These are phyloP conservation scores for Madoqua kirkii DNA, from an alignment of 2,113 vertebrate species.

Conservation along the genomic window DNA sequence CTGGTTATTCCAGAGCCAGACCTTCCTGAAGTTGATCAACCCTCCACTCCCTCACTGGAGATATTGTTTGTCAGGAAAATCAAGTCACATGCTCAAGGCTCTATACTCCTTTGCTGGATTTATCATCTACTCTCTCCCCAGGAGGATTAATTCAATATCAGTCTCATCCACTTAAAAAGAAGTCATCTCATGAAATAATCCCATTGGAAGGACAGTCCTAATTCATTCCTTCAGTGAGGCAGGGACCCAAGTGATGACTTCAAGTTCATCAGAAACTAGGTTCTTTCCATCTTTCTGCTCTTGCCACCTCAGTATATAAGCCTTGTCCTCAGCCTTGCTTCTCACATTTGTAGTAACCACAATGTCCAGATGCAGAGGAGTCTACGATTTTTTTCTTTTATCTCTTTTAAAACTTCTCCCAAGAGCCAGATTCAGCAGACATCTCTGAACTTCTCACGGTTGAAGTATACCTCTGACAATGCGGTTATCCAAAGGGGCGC, in stretches of 20 bases:
- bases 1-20: neutral
- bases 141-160: neutral
- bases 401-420: neutral
- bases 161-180: neutral
- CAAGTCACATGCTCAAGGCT: neutral
- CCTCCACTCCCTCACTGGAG: neutral
- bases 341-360: neutral
- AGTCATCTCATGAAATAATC: neutral
- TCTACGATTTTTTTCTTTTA: neutral
- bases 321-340: neutral
- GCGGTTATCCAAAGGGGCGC: neutral
- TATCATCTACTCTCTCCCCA: neutral
- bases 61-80: neutral
- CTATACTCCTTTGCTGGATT: neutral
- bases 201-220: neutral
- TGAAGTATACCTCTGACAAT: neutral
- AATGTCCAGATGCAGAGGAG: neutral
- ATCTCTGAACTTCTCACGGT: neutral
- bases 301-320: neutral
- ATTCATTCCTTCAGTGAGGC: neutral
- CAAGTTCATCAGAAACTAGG: neutral
- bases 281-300: neutral
- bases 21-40: neutral
- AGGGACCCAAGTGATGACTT: no score
- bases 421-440: neutral